phyloP scores from a whole-genome alignment of 1,140 invertebrate genomes.

The Parapsyche elsis region DNA sequence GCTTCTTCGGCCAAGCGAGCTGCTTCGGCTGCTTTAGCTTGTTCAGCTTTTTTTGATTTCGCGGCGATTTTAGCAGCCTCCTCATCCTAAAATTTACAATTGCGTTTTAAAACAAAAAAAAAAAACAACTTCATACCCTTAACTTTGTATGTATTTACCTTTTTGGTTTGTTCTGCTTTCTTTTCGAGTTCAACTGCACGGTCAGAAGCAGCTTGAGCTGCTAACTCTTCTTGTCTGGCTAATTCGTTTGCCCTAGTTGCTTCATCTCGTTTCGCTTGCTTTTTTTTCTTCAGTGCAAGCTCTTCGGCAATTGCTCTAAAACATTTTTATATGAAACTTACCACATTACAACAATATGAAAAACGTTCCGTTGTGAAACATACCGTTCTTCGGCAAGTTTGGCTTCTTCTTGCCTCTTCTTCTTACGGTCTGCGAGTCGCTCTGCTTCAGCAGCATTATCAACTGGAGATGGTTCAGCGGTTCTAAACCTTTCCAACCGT shows the following conservation, averaged over 20 bases:
- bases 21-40: slow-evolving; percentile 63
- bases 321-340: slow-evolving; percentile 16
- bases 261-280: slow-evolving; percentile 65
- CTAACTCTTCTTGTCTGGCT: slow-evolving; percentile 61
- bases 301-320: slow-evolving; percentile 64
- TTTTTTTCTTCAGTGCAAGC: slow-evolving; percentile 62
- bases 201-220: slow-evolving; percentile 63
- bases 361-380: slow-evolving; percentile 47
- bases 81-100: neutral
- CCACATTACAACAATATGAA: neutral
- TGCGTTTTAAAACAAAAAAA: neutral
- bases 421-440: slow-evolving; percentile 70
- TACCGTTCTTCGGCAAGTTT: slow-evolving; percentile 73
- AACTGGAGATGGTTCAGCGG: slow-evolving; percentile 62
- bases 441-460: slow-evolving; percentile 65
- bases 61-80: neutral
- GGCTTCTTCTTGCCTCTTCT: slow-evolving; percentile 70
- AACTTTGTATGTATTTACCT: slow-evolving; percentile 38
- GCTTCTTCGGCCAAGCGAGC: slow-evolving; percentile 51
- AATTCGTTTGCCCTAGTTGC: slow-evolving; percentile 58
- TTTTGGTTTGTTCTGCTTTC: slow-evolving; percentile 61
- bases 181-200: slow-evolving; percentile 63
- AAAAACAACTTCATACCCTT: neutral
- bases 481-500: slow-evolving; percentile 66
- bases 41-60: slow-evolving; percentile 37